Base-by-base conservation (phyloP, 2,797 vertebrate genomes). In the Artibeus jamaicensis region DNA sequence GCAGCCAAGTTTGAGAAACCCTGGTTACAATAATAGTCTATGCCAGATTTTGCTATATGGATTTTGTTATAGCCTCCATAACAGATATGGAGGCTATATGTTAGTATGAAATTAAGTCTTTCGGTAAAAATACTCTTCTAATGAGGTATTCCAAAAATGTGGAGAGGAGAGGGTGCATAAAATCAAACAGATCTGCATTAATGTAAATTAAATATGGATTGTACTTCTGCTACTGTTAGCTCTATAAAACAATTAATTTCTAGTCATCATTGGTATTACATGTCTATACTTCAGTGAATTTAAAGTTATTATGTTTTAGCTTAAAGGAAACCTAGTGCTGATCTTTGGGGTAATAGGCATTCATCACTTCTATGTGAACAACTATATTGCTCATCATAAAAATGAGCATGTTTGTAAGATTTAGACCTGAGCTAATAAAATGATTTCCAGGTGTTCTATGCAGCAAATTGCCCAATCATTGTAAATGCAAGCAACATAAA, bases 401-500 rank as follows among this genome's bases (percentile, higher is more conserved):
- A 97, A 71, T 73, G 89, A 95, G 97, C 70, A 77, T 95, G 85
- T 97, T 93, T 97, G 92, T 97, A 96, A 96, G 88, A 97, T 53
- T 97, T 88, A 48, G 78, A 82, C 24, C 48, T 74, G 55, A n/a
- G 5, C 16, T 85, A 79, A 77, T 84, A 96, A 96, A 96, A 77
- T 89, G 14, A 62, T 96, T 96, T 94, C 26, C 71, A 87, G 3
- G 93, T 98, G 96, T 90, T 95, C 88, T 44, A 89, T 90, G 90
- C 97, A 96, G 96, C 96, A 98, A 98, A 98, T 97, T 98, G 96
- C 96, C 97, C 97, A 98, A 98, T 98, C 98, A 98, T 96, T 97
- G 84, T 97, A 98, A 98, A 96, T 97, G 94, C 88, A 98, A 97
- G 94, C 90, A 94, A 93, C 94, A 94, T 97, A 98, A 97, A 98